A percentile compares a stretch with the other conserved stretches of the same genome.
Evolutionary conservation across 2,113 vertebrate genomes (phyloP).

Genomic region (Gracilinanus agilis): DNA sequence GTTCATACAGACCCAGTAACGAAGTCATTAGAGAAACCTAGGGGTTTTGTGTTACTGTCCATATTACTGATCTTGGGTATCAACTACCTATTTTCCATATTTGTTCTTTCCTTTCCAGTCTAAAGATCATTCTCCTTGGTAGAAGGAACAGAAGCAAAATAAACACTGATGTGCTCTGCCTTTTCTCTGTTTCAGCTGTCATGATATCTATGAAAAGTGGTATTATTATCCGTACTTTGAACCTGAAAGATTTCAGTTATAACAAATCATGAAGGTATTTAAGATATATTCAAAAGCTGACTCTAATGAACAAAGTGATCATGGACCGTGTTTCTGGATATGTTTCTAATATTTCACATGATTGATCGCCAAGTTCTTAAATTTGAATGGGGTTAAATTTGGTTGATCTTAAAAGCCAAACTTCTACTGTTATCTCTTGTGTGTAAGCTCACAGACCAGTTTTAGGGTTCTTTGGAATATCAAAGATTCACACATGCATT

Average conservation of each 20-base stretch:
- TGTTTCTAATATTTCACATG: no score
- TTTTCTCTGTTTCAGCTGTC: not conserved
- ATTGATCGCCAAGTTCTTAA: no score
- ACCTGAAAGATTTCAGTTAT: not conserved
- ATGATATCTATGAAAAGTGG: not conserved
- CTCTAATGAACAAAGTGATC: no score
- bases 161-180: not conserved
- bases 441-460: no score
- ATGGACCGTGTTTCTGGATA: no score
- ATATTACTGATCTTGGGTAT: not conserved
- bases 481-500: no score
- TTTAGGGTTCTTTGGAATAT: no score
- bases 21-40: not conserved
- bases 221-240: not conserved
- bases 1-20: not conserved
- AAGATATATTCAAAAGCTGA: no score
- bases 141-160: not conserved
- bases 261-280: no score
- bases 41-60: not conserved
- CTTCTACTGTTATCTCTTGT: no score
- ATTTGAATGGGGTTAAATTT: no score
- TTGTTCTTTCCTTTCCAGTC: not conserved
- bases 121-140: not conserved
- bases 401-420: no score
- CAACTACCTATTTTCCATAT: not conserved